Base-by-base conservation (phyloP, 2,888 invertebrate genomes). In the Hirtodrosophila trivittata region DNA sequence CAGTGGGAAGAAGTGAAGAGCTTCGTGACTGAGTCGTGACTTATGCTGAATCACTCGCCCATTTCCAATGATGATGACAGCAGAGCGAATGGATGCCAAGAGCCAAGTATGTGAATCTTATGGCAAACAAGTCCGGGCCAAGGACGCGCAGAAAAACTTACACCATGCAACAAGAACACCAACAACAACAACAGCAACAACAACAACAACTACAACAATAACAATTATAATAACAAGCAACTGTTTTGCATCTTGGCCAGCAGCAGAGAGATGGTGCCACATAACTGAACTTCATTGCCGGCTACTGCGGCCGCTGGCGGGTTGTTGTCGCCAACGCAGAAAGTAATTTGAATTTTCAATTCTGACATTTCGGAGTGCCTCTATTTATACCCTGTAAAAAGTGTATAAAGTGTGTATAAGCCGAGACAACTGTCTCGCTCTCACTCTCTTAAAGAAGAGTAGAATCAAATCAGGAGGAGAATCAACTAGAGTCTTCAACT, bases 221-320 rank as follows among this genome's bases (percentile, higher is more conserved):
- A 52, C 41, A 66, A 65, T 42, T 46, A 51, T 46, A 64, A 60
- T 45, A 46, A 39, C 66, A 60, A 58, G 41, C 39, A 49, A 71
- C 58, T 71, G 72, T 47, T 69, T 72, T 69, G 73, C 67, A 69
- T 66, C 73, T 72, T 32, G 42, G 46, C 37, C 38, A 59, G 43
- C 14, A 21, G n/a, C n/a, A n/a, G n/a, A n/a, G 39, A 46, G 43
- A n/a, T 49, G 47, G 21, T 54, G 46, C 46, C 55, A 45, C 32
- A 45, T 42, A 41, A 56, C 46, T 46, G 43, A 33, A 30, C 33
- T 13, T 21, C 18, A 21, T 21, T 21, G 18, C 5, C 18, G 18
- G 18, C 18, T 21, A 21, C 5, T 21, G 18, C 18, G 18, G 18
- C 18, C 32, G 51, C 33, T 51, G 55, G 18, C 39, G 47, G 47